Conservation (phyloP, 1,140 invertebrate species). For the Euura lappo region DNA sequence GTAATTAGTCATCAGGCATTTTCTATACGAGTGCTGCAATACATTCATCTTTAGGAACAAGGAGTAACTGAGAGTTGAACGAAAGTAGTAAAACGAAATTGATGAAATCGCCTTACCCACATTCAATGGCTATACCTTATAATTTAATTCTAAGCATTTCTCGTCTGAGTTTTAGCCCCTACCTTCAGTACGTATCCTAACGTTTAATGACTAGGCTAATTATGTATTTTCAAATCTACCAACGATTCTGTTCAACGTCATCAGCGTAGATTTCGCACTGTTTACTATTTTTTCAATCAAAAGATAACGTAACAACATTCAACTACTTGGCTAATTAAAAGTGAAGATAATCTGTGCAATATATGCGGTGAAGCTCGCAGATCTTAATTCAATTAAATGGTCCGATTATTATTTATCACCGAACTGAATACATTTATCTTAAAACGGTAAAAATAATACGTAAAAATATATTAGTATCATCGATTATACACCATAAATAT, state of each 20-base stretch:
- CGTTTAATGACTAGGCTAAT: background rate
- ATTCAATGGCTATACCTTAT: background rate
- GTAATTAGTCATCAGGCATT: too few relatives aligned
- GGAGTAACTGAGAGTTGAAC: background rate
- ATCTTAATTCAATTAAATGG: background rate
- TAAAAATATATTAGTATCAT: background rate
- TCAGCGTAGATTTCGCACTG: background rate
- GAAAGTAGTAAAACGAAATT: background rate
- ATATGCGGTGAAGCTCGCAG: background rate
- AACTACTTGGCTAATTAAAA: background rate
- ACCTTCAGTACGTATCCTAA: background rate
- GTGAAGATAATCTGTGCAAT: background rate
- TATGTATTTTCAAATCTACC: slow-evolving; percentile 3
- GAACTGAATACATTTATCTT: background rate
- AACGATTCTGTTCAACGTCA: background rate
- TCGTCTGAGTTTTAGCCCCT: background rate
- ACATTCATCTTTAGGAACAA: background rate
- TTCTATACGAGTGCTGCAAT: background rate
- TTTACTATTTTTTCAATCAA: background rate
- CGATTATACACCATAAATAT: background rate
- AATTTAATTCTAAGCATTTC: background rate
- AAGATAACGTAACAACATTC: background rate
- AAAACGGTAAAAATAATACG: too few relatives aligned
- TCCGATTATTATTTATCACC: background rate
- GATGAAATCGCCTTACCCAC: background rate